Conservation (phyloP, 1,140 invertebrate genomes). For the Cherax destructor region DNA sequence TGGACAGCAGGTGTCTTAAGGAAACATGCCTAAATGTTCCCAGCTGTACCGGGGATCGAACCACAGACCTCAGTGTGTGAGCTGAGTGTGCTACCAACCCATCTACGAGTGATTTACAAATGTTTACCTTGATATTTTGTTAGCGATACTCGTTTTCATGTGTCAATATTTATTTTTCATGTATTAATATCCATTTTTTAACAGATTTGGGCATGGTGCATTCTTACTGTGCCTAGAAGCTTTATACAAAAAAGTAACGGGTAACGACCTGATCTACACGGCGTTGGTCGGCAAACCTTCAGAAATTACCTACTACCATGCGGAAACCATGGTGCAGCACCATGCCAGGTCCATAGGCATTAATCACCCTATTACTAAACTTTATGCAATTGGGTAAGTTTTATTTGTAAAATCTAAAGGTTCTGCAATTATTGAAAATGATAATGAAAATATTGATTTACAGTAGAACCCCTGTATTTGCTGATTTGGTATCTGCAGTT, state of each 20-base stretch:
- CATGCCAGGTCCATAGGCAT: conserved; percentile 78
- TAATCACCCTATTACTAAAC: conserved; percentile 70
- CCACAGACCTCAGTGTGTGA: too few species aligned
- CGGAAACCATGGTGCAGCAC: conserved; percentile 79
- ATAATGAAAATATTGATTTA: not conserved
- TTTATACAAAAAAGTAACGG: conserved; percentile 82
- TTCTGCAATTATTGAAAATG: not conserved
- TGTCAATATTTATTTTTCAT: too few species aligned
- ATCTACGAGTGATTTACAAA: too few species aligned
- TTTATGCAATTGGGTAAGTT: conserved; percentile 71
- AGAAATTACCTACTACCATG: conserved; percentile 82
- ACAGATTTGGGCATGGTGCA: conserved; percentile 81
- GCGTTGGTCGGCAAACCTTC: conserved; percentile 82
- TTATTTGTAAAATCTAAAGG: not conserved
- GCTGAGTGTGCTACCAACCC: too few species aligned
- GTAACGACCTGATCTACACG: conserved; percentile 80
- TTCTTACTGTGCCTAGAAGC: conserved; percentile 82
- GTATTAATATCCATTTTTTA: not conserved
- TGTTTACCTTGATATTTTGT: too few species aligned
- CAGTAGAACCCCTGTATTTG: too few species aligned
- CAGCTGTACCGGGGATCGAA: too few species aligned
- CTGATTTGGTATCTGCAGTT: too few species aligned
- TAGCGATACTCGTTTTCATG: too few species aligned
- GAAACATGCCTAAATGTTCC: too few species aligned
- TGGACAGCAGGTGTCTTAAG: too few species aligned